Conservation (phyloP, 2,888 invertebrate genomes). For the Eilema griseolum region DNA sequence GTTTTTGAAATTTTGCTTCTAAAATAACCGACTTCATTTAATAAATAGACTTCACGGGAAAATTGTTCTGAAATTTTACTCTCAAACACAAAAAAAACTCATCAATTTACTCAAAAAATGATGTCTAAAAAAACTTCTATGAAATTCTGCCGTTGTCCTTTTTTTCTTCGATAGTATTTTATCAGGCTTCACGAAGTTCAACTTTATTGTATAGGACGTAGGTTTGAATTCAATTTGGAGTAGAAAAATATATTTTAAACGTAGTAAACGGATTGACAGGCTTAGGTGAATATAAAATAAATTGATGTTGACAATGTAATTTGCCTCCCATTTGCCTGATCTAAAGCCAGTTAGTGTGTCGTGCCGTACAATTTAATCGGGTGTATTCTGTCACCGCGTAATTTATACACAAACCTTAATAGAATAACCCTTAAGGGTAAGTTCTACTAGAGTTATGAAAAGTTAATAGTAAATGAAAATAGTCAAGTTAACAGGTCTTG, state of each 20-base stretch:
- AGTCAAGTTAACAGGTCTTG: neutral
- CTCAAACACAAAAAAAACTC: neutral
- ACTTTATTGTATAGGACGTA: conserved; percentile 5
- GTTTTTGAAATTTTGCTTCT: neutral
- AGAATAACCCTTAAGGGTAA: conserved; percentile 5
- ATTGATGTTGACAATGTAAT: conserved; percentile 68
- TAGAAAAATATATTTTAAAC: conserved; percentile 16
- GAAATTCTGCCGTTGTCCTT: conserved; percentile 7
- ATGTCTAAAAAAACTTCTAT: neutral
- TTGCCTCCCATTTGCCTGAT: conserved; percentile 61
- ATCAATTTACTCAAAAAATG: neutral
- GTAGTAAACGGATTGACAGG: conserved; percentile 34
- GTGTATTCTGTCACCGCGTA: conserved; percentile 17
- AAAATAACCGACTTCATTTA: neutral
- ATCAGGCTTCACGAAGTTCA: neutral
- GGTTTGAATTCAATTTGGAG: conserved; percentile 20
- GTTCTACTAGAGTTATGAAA: conserved; percentile 12
- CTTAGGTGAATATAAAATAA: conserved; percentile 53
- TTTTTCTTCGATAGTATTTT: conserved; percentile 15
- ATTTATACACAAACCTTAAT: conserved; percentile 15
- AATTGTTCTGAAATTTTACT: neutral
- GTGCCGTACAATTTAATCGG: conserved; percentile 31
- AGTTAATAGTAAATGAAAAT: neutral
- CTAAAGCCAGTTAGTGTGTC: conserved; percentile 36
- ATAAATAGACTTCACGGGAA: neutral